These are phyloP conservation scores for Phaedon cochleariae DNA, from an alignment of 2,888 invertebrate genomes.

Conservation along the genomic window DNA sequence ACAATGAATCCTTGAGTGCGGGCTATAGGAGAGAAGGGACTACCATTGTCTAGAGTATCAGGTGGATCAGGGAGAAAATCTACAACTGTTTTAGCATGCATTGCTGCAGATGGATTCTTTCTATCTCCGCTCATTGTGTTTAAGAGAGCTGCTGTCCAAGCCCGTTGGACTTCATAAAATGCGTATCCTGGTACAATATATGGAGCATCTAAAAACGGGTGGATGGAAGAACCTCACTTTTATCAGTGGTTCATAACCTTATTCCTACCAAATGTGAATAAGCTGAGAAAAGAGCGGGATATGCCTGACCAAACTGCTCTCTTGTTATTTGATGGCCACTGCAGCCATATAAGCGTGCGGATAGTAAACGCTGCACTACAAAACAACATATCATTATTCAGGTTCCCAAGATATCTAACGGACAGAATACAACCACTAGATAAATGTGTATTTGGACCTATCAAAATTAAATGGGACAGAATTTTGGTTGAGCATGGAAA, in stretches of 20 bases:
- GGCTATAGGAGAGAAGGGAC: conserved; percentile 46
- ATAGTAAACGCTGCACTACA: conserved; percentile 31
- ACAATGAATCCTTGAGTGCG: conserved; percentile 40
- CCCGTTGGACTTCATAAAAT: conserved; percentile 9
- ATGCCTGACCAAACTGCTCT: conserved; percentile 26
- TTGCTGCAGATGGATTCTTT: conserved; percentile 35
- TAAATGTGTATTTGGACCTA: no score
- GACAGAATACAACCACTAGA: conserved; percentile 38
- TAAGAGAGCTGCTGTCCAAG: conserved; percentile 46
- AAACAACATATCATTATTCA: conserved; percentile 9
- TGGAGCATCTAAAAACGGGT: no score
- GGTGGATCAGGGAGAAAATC: conserved; percentile 47
- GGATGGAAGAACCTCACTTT: no score
- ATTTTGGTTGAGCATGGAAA: conserved; percentile 34
- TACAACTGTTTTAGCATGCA: conserved; percentile 45
- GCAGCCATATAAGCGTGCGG: conserved; percentile 31
- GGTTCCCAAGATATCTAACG: conserved; percentile 37
- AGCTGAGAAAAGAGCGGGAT: conserved; percentile 4
- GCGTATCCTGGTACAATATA: conserved; percentile 36
- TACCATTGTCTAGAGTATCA: conserved; percentile 39
- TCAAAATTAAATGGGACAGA: conserved; percentile 35
- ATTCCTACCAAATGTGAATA: conserved; percentile 31
- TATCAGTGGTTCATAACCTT: conserved; percentile 29
- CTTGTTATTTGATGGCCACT: conserved; percentile 27
- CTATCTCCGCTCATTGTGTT: conserved; percentile 48